Evolutionary conservation across 2,888 invertebrate genomes (phyloP), one percentile per base, ranked within the genome.

Genomic region (Ashinkailepas kermadecensis): DNA sequence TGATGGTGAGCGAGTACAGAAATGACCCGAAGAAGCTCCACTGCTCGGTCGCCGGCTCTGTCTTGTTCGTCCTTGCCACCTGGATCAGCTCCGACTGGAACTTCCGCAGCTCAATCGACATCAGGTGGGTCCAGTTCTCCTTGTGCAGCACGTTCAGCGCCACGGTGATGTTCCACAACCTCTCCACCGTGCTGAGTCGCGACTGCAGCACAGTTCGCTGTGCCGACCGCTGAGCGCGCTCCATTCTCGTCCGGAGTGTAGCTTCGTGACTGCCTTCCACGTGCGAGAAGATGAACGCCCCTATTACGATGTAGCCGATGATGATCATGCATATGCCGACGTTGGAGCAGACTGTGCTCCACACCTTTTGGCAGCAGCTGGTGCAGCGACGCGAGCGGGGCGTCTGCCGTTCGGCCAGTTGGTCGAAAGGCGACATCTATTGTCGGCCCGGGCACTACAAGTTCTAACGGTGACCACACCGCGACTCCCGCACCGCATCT

Each of bases 301-400:
- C 96, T 84, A 94, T 92, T 82, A 95, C 93, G 81, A 94, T 95
- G 88, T 96, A 96, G 78, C 93, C 93, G 70, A 97, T 94, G 82
- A 99, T 97, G 83, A 98, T 90, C 83, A 95, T 93, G 85, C 97
- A 94, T 85, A 98, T 93, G 81, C 98, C 98, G 81, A 98, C 94
- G 90, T 99, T 98, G 62, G 83, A 83, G 59, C 84, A 84, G 64
- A 84, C 21, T n/a, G 82, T 82, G 8, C 81, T 74, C 18, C 82
- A 80, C 13, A 84, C 80, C 54, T 81, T 81, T 15, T 82, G 82
- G 80, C 84, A 83, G 81, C 83, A 83, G 23, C 79, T 57, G 7
- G 82, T 79, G 80, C 83, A 83, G 67, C 67, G 80, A 23, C 81
- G 81, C 65, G n/a, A 79, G 74, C 74, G 79, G 80, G 54, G 81